Evolutionary conservation across 1,140 invertebrate genomes (phyloP), one percentile per base, ranked within the genome.

Genomic region (Drosophila baimaii): DNA sequence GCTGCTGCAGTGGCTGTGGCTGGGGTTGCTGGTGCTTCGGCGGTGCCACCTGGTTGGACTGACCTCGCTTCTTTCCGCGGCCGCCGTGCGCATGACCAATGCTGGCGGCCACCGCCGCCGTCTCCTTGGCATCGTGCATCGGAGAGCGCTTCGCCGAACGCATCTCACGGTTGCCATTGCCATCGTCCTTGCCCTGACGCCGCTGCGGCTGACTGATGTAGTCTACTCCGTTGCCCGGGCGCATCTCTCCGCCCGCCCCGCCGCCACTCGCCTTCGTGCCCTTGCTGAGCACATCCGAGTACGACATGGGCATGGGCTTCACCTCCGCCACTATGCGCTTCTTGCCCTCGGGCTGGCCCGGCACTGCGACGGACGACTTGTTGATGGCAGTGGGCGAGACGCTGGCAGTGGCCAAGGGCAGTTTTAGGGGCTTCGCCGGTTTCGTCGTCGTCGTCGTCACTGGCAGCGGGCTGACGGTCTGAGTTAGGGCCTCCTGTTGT

Each of bases 281-380:
- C 91, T 97, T 97, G 15, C 95, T 95, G 13, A 97, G 79, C 10
- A 97, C 96, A 92, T 96, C 96, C 2, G 96, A 97, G 90, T 97
- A 97, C 23, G 95, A 95, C 21, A 96, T 96, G 58, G 96, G 93
- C 96, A 97, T 96, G 5, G 96, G 96, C 83, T 96, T 96, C 0
- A 97, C 96, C 93, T 97, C 96, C 25, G 96, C 96, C 1, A 97
- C 94, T 84, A 96, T 96, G 27, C 96, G 93, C 85, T 96, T 97
- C 71, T 94, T 95, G 37, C 71, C 77, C 41, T 90, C 63, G n/a
- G 58, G 15, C 31, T 59, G 69, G 12, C 63, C 81, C 3, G 81
- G 13, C 12, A 77, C 79, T 13, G 54, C 78, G 81, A 92, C 86
- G 84, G 91, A 57, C 91, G 83, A 58, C 46, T 86, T 90, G 35